A percentile compares a stretch with the other conserved stretches of the same genome.
Conservation (phyloP, 2,888 invertebrate species). For the Tethea ocularis region DNA sequence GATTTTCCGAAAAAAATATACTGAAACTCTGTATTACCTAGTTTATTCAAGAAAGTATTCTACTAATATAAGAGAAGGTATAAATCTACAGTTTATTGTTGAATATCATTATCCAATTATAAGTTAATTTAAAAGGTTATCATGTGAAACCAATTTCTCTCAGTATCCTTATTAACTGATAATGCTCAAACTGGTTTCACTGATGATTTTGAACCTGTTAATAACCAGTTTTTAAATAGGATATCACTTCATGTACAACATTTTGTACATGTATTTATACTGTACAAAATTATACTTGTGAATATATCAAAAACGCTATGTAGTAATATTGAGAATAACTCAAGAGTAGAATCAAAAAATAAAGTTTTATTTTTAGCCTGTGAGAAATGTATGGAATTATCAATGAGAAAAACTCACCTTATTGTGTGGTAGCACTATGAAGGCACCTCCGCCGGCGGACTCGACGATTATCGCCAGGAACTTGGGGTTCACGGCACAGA, state of each 20-base stretch:
- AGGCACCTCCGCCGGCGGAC: slow-evolving; percentile 97
- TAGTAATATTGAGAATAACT: not conserved
- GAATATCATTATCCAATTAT: no score
- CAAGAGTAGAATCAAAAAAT: not conserved
- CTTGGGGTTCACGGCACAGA: slow-evolving; percentile 99
- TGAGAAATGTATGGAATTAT: slow-evolving; percentile 15
- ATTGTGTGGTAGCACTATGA: slow-evolving; percentile 96
- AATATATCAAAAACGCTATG: not conserved
- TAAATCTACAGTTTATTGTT: no score
- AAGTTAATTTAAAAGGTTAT: not conserved
- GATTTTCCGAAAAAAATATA: no score
- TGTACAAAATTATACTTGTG: not conserved
- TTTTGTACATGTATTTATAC: not conserved
- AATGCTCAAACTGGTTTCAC: not conserved
- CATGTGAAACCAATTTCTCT: not conserved
- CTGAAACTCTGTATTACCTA: no score
- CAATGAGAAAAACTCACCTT: slow-evolving; percentile 85
- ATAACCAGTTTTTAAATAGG: slow-evolving; percentile 3
- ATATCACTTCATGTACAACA: not conserved
- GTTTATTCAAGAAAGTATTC: no score
- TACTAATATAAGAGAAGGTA: no score
- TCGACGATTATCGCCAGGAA: slow-evolving; percentile 98
- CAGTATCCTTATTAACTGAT: not conserved
- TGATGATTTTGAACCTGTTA: not conserved
- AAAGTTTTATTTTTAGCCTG: slow-evolving; percentile 9